Conservation (phyloP, 1,140 invertebrate genomes). For the Aphaenogaster rudis region DNA sequence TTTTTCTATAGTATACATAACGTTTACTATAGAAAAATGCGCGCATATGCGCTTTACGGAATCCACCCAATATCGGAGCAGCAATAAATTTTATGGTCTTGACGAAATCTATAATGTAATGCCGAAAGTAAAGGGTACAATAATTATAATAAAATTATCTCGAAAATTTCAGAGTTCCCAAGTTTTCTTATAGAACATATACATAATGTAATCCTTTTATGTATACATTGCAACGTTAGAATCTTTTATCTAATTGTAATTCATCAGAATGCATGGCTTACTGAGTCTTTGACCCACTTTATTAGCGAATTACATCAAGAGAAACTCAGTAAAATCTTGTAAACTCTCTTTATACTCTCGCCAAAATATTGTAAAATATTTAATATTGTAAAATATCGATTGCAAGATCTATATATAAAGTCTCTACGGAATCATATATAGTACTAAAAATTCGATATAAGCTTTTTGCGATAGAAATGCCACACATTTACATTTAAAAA, state of each 20-base stretch:
- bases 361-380: neutral
- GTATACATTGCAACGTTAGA: conserved; percentile 32
- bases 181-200: neutral
- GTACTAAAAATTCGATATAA: neutral
- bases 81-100: neutral
- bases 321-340: conserved; percentile 24
- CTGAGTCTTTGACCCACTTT: conserved; percentile 69
- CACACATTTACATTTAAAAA: neutral
- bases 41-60: too few relatives aligned
- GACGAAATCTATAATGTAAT: neutral
- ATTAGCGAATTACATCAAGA: conserved; percentile 61
- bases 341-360: neutral
- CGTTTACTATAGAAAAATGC: too few relatives aligned
- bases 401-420: neutral
- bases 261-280: conserved; percentile 44
- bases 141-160: neutral
- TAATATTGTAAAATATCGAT: neutral
- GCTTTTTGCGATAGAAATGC: neutral
- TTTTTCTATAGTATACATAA: too few relatives aligned
- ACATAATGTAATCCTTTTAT: neutral
- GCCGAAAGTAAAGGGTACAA: neutral
- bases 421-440: neutral
- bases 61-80: neutral
- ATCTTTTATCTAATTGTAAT: conserved; percentile 30
- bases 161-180: neutral